Evolutionary conservation across 2,888 invertebrate genomes (phyloP).

Genomic region (Iselma pallidipennis): DNA sequence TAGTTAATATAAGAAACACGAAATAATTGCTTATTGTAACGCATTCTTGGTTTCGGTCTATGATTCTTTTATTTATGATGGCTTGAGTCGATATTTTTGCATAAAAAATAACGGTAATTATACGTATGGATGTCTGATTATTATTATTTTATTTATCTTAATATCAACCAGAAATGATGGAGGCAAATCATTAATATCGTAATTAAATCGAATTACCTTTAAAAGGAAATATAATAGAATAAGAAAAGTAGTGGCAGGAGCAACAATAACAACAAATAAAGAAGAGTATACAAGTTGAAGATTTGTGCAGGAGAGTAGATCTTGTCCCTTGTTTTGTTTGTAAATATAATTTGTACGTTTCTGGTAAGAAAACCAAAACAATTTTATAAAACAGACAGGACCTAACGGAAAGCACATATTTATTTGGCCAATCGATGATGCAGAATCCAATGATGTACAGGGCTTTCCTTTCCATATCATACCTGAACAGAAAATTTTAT

Average conservation of each 20-base stretch:
- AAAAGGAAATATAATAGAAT: too few species aligned
- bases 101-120: background rate
- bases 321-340: slow-evolving; percentile 12
- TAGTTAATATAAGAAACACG: background rate
- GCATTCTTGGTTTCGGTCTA: background rate
- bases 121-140: background rate
- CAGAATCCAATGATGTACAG: too few species aligned
- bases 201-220: too few species aligned
- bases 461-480: too few species aligned
- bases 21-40: background rate
- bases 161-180: background rate
- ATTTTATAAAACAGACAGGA: slow-evolving; percentile 4
- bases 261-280: too few species aligned
- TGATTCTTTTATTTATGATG: background rate
- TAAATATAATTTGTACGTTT: slow-evolving; percentile 14
- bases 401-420: slow-evolving; percentile 16
- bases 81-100: background rate
- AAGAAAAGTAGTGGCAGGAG: too few species aligned
- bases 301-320: background rate
- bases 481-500: too few species aligned
- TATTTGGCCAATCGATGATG: slow-evolving; percentile 20
- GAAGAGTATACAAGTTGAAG: too few species aligned
- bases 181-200: background rate
- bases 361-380: slow-evolving; percentile 9
- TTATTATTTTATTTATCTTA: background rate